Evolutionary conservation across 2,888 invertebrate genomes (phyloP), one percentile per base, ranked within the genome.

Genomic region (Lycophotia porphyrea): DNA sequence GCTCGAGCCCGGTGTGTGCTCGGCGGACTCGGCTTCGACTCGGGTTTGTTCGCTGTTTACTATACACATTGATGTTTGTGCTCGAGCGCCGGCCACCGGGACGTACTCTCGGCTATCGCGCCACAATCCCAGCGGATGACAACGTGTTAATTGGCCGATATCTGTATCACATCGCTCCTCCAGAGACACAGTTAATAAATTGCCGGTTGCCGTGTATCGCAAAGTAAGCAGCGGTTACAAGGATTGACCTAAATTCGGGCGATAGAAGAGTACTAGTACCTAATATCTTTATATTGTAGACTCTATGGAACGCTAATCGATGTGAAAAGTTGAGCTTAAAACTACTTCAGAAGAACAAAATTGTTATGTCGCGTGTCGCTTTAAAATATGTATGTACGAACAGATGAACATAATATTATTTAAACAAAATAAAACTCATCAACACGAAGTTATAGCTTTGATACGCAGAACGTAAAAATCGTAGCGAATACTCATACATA

Each of bases 101-200:
- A 42, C n/a, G 7, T n/a, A 31, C 47, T 36, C 36, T 61, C 70
- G 34, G 71, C 63, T 64, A 69, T 58, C 65, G 34, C 5, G 31
- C 15, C 47, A 49, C 72, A 18, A 31, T 69, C 79, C 78, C 84
- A 34, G 9, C 24, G 81, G 83, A 80, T 42, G 61, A 74, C 78
- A 77, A 68, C 61, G 71, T 55, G 79, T 75, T 84, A 84, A 86
- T 81, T 85, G 78, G 66, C 71, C 42, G 64, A 34, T 74, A 84
- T 72, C 70, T 64, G 68, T 65, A 83, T 73, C 76, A 36, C 60
- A 71, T 31, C 31, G 58, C 47, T 42, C 36, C 75, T 78, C 67
- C 13, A 44, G 71, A 49, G 73, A 77, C 52, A 15, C 66, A 74
- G 71, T 70, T 78, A 82, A 70, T 63, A 71, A 65, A 69, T 77